Evolutionary conservation across 1,140 invertebrate species (phyloP).

Genomic region (Nephotettix cincticeps): DNA sequence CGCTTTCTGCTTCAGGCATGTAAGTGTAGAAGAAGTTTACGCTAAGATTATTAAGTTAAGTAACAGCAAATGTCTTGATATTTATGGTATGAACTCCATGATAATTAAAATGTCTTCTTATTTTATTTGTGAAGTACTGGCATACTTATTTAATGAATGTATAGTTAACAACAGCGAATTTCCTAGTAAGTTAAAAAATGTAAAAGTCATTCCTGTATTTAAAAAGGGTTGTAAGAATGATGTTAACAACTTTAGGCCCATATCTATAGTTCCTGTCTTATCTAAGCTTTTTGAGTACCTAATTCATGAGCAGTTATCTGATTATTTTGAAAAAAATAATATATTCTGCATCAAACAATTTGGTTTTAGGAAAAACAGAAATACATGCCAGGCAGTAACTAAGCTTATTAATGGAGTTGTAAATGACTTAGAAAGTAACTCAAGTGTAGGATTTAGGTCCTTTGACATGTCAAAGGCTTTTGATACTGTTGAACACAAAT

Average conservation of each 20-base stretch:
- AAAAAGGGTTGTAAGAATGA: not conserved
- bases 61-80: not conserved
- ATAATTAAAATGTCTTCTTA: not conserved
- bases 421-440: not conserved
- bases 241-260: not conserved
- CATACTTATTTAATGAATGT: not conserved
- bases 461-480: not conserved
- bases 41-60: not conserved
- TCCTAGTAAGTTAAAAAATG: not conserved
- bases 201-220: not conserved
- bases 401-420: not conserved
- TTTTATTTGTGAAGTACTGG: not conserved
- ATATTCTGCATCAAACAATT: conserved; percentile 3
- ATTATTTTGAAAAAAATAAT: conserved; percentile 12
- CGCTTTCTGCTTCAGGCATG: not conserved
- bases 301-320: not conserved
- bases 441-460: not conserved
- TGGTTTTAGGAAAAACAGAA: conserved; percentile 6
- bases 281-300: conserved; percentile 3
- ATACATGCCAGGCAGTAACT: not conserved
- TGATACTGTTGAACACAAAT: no score
- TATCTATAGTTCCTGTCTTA: not conserved
- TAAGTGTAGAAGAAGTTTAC: not conserved
- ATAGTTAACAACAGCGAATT: not conserved
- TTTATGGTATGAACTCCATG: not conserved